phyloP scores from a whole-genome alignment of 1,140 invertebrate genomes.

The Drosophila pseudoananassae region DNA sequence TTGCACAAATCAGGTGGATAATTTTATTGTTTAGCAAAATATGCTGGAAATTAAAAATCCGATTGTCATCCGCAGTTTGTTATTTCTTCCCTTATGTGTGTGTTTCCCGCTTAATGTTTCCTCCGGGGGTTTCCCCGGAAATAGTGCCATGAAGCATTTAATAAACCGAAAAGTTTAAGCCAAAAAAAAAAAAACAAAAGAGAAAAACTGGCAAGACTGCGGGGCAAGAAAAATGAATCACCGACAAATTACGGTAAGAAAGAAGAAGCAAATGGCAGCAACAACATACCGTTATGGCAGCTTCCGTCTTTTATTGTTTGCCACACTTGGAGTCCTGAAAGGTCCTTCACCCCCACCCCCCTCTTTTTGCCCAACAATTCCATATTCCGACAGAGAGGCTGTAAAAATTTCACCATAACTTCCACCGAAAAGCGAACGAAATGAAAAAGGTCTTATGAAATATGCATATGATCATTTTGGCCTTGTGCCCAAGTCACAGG shows the following conservation, averaged over 20 bases:
- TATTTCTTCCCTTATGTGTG: neutral
- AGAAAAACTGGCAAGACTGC: neutral
- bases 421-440: constrained; percentile 26
- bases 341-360: neutral
- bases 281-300: constrained; percentile 68
- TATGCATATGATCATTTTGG: constrained; percentile 79
- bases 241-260: constrained; percentile 76
- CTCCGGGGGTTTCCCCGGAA: constrained; percentile 17
- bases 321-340: neutral
- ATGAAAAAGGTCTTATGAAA: constrained; percentile 75
- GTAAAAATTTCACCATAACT: constrained; percentile 72
- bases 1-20: neutral
- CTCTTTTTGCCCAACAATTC: constrained; percentile 10
- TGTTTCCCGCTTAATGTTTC: constrained; percentile 45
- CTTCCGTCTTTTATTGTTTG: constrained; percentile 45
- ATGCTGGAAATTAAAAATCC: constrained; percentile 1
- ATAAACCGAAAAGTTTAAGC: constrained; percentile 35
- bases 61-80: constrained; percentile 10
- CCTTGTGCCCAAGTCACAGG: constrained; percentile 23
- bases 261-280: constrained; percentile 69
- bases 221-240: constrained; percentile 68
- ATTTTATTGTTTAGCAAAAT: constrained; percentile 5
- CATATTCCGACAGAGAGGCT: constrained; percentile 37
- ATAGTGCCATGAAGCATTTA: constrained; percentile 63
- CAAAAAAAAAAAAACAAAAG: neutral